Percentiles rank a stretch among this genome's conserved stretches.
phyloP scores from a whole-genome alignment of 1,140 invertebrate species.

The Caerostris extrusa region DNA sequence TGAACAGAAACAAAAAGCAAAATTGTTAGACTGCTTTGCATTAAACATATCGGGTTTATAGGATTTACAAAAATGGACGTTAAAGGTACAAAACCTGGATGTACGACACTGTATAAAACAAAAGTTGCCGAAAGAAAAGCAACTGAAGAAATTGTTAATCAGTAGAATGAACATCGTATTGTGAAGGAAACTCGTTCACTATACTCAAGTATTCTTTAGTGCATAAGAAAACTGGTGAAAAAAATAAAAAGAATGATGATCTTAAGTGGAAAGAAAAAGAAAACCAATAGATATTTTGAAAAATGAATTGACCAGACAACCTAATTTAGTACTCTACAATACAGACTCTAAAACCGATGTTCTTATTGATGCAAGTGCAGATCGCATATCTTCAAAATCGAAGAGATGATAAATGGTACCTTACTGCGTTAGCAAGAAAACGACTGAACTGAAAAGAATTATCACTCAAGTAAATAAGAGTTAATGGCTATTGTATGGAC shows the following conservation, averaged over 20 bases:
- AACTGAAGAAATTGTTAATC: no score
- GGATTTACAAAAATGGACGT: no score
- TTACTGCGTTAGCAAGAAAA: background rate
- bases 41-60: no score
- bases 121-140: no score
- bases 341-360: conserved; percentile 41
- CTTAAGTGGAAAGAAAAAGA: background rate
- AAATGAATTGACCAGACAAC: background rate
- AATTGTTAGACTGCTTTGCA: no score
- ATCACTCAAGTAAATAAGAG: conserved; percentile 29
- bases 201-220: no score
- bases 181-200: no score
- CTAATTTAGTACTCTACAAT: background rate
- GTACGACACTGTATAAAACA: no score
- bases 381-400: conserved; percentile 57
- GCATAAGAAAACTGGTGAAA: no score
- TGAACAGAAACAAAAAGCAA: no score
- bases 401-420: background rate
- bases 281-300: background rate
- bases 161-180: no score
- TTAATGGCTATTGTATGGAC: conserved; percentile 47
- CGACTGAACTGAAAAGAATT: background rate
- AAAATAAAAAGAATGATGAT: background rate
- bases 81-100: no score
- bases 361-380: conserved; percentile 50